Evolutionary conservation across 2,797 vertebrate genomes (phyloP).

Genomic region (Syngnathus acus): DNA sequence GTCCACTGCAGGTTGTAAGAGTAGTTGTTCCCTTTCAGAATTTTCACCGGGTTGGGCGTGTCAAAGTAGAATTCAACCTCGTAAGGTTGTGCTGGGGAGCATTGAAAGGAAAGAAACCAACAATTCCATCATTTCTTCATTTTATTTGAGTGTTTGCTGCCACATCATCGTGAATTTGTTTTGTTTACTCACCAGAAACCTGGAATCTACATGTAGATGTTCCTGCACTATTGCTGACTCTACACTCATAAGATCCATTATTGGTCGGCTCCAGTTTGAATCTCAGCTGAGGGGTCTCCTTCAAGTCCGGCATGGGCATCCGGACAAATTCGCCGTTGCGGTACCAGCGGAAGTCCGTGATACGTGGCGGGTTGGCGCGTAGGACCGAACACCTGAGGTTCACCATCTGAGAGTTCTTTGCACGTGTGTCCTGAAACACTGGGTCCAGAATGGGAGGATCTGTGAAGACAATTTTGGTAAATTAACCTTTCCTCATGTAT

Average conservation of each 20-base stretch:
- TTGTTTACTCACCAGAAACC: conserved; percentile 79
- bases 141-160: background rate
- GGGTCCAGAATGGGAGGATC: conserved; percentile 88
- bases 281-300: conserved; percentile 79
- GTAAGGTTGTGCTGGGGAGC: conserved; percentile 79
- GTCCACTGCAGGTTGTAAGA: conserved; percentile 96
- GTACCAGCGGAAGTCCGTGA: conserved; percentile 81
- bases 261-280: conserved; percentile 80
- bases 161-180: background rate
- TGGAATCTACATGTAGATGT: conserved; percentile 82
- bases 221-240: conserved; percentile 84
- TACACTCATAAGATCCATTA: conserved; percentile 86
- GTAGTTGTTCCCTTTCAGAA: conserved; percentile 88
- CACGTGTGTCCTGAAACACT: conserved; percentile 79
- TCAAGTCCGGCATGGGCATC: conserved; percentile 68
- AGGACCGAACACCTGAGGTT: conserved; percentile 81
- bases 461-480: conserved; percentile 36
- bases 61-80: conserved; percentile 97
- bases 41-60: conserved; percentile 88
- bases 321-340: conserved; percentile 76
- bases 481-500: too few relatives aligned
- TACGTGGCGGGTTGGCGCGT: conserved; percentile 81
- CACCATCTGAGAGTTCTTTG: conserved; percentile 73
- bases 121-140: too few relatives aligned
- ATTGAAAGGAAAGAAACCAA: background rate